A percentile compares a stretch with the other conserved stretches of the same genome.
Conservation (phyloP, 2,888 invertebrate species). For the Cyclophora punctaria region DNA sequence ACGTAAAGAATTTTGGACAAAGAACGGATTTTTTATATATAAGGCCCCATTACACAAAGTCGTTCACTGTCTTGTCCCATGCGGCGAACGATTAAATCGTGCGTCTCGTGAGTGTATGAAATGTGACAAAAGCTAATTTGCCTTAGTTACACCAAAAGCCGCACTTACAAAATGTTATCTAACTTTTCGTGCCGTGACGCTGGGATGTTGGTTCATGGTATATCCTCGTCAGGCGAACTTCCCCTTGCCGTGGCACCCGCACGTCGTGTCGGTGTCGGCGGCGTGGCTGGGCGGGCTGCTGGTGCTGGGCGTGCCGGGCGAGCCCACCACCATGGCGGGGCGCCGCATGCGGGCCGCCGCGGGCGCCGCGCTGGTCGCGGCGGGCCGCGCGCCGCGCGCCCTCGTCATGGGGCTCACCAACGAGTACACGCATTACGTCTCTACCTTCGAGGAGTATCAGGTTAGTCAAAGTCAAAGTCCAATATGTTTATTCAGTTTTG, state of each 20-base stretch:
- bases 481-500: no score
- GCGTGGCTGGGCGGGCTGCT: constrained; percentile 80
- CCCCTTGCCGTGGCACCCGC: constrained; percentile 88
- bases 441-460: constrained; percentile 87
- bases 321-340: constrained; percentile 92
- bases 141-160: no score
- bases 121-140: no score
- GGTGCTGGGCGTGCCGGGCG: constrained; percentile 86
- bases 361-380: constrained; percentile 48
- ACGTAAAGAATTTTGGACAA: no score
- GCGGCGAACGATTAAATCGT: no score
- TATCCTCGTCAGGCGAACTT: constrained; percentile 46
- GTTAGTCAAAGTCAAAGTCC: constrained; percentile 46
- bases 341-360: constrained; percentile 75
- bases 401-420: constrained; percentile 87
- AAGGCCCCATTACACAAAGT: no score
- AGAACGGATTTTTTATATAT: no score
- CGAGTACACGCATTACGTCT: constrained; percentile 86
- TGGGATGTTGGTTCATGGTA: not conserved
- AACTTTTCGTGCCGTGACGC: no score
- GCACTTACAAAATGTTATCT: no score
- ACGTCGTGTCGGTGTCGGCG: constrained; percentile 81
- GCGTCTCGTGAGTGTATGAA: no score
- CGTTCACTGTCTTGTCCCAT: no score
- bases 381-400: constrained; percentile 62